Percentiles rank a stretch among this genome's conserved stretches.
Conservation (phyloP, 2,888 invertebrate species). For the Ptychoptera contaminata region DNA sequence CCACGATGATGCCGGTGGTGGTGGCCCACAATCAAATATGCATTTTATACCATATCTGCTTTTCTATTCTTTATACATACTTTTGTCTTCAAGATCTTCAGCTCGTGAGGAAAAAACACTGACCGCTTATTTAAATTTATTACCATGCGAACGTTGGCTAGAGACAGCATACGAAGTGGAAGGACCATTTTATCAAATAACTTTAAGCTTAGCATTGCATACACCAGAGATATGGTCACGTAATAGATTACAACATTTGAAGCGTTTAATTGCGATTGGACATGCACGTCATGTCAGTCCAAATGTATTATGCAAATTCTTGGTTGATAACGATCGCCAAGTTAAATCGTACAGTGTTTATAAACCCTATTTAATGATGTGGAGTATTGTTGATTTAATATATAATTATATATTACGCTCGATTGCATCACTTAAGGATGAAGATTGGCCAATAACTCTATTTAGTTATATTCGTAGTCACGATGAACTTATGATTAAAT, state of each 20-base stretch:
- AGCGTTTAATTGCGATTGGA: conserved; percentile 57
- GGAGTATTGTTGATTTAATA: conserved; percentile 69
- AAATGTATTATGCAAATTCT: conserved; percentile 28
- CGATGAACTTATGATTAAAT: conserved; percentile 79
- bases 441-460: conserved; percentile 77
- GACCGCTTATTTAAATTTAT: conserved; percentile 50
- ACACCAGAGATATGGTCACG: conserved; percentile 64
- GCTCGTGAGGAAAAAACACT: conserved; percentile 66
- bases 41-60: conserved; percentile 87
- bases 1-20: conserved; percentile 95
- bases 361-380: conserved; percentile 72
- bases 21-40: conserved; percentile 93
- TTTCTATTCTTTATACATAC: conserved; percentile 87
- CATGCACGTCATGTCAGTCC: conserved; percentile 63
- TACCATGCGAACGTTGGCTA: conserved; percentile 46
- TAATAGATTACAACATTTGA: conserved; percentile 52
- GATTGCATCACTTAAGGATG: conserved; percentile 53
- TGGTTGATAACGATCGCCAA: conserved; percentile 35
- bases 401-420: conserved; percentile 80
- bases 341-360: conserved; percentile 62
- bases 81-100: conserved; percentile 71
- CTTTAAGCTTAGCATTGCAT: conserved; percentile 64
- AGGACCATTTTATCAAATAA: conserved; percentile 77
- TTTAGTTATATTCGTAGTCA: conserved; percentile 90
- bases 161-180: conserved; percentile 82